A percentile compares a stretch with the other conserved stretches of the same genome.
phyloP scores from a whole-genome alignment of 1,140 invertebrate genomes.

The Drosophila arawakana region DNA sequence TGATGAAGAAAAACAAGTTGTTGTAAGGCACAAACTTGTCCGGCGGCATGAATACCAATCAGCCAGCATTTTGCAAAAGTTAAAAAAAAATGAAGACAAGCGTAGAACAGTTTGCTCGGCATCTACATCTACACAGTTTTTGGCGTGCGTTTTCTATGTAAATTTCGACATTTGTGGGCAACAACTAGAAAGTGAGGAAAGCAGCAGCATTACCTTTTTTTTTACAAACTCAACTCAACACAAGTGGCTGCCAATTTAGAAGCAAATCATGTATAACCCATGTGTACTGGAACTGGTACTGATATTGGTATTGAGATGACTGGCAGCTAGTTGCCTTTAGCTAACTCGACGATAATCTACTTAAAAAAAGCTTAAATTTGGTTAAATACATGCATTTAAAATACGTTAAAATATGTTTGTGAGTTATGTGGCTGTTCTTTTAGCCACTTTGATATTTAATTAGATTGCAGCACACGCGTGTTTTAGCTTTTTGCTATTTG shows the following conservation, averaged over 20 bases:
- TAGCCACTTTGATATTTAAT: too few species aligned
- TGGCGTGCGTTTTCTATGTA: background rate
- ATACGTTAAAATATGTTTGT: too few species aligned
- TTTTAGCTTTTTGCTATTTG: too few species aligned
- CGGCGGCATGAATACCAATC: conserved; percentile 16
- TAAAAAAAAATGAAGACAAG: background rate
- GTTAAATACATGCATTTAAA: background rate
- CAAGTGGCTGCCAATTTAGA: background rate
- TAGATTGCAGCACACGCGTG: too few species aligned
- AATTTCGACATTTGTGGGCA: background rate
- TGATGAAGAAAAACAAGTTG: background rate
- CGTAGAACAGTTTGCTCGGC: background rate
- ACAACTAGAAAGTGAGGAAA: background rate
- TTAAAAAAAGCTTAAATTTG: background rate
- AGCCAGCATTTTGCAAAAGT: background rate
- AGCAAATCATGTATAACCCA: background rate
- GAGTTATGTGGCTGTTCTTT: too few species aligned
- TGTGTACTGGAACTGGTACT: background rate
- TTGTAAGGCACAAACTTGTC: conserved; percentile 3
- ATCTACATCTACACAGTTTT: background rate
- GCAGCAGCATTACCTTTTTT: background rate
- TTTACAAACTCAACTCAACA: too few species aligned
- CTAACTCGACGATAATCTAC: background rate
- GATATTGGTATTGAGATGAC: too few species aligned
- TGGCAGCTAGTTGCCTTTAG: background rate